phyloP scores from a whole-genome alignment of 35 echinoderm and acorn worm species.

The Diadema setosum region DNA sequence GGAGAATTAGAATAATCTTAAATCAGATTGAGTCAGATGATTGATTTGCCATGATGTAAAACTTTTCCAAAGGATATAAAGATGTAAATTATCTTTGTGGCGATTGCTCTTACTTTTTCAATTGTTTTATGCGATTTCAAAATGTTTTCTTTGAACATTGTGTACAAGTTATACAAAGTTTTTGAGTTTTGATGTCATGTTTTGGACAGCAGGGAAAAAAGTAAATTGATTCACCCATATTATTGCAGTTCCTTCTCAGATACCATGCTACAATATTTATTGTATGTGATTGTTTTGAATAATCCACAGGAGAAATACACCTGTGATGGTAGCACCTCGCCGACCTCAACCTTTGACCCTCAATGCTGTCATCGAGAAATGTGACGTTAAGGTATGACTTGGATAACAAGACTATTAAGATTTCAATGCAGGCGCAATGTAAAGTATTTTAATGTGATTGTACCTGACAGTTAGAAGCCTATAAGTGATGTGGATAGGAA shows the following conservation, averaged over 20 bases:
- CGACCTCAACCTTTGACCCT: not conserved
- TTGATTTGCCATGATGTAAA: too few relatives aligned
- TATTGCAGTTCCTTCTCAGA: not conserved
- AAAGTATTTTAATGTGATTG: not conserved
- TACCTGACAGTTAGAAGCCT: not conserved
- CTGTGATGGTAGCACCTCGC: not conserved
- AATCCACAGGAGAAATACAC: not conserved
- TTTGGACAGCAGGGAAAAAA: not conserved
- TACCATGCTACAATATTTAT: not conserved
- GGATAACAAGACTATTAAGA: not conserved
- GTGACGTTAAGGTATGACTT: not conserved
- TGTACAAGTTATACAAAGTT: not conserved
- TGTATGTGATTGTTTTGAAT: not conserved
- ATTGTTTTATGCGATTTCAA: not conserved
- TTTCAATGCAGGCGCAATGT: not conserved
- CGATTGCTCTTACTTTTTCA: too few relatives aligned
- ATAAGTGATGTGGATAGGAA: not conserved
- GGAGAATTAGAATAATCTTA: not conserved
- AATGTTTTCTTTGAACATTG: not conserved
- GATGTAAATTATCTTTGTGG: too few relatives aligned
- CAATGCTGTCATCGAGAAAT: not conserved
- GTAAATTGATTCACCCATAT: not conserved
- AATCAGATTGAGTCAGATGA: not conserved
- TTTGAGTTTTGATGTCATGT: not conserved
- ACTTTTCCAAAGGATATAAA: too few relatives aligned